Percentiles rank a stretch among this genome's conserved stretches.
These are phyloP conservation scores for Gnatocerus cornutus DNA, from an alignment of 2,888 invertebrate genomes.

Conservation along the genomic window DNA sequence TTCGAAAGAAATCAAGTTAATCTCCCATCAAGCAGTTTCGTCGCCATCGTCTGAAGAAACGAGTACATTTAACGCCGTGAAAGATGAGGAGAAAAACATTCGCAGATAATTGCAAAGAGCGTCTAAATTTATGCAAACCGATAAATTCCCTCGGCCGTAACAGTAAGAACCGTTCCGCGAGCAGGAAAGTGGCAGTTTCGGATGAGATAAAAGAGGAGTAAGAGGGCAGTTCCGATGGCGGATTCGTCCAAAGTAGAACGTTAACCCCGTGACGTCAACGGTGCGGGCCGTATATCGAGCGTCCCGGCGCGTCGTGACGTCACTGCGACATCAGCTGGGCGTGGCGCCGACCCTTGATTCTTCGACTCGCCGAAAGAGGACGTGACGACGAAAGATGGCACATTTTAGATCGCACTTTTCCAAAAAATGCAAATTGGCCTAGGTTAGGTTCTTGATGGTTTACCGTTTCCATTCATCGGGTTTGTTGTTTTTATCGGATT, in stretches of 20 bases:
- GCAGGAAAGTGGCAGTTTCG: constrained; percentile 22
- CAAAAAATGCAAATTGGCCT: constrained; percentile 12
- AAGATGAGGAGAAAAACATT: constrained; percentile 16
- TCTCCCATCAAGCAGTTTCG: not conserved
- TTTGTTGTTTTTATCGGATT: constrained; percentile 17
- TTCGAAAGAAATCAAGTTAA: not conserved
- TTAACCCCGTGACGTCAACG: constrained; percentile 67
- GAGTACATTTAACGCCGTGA: constrained; percentile 3
- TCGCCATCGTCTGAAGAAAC: not conserved
- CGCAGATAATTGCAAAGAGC: constrained; percentile 19
- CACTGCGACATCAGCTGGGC: constrained; percentile 70
- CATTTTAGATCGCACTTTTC: constrained; percentile 5
- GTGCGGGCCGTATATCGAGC: constrained; percentile 65
- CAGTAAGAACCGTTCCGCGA: constrained; percentile 19
- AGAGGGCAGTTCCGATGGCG: constrained; percentile 45
- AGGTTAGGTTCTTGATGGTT: constrained; percentile 22
- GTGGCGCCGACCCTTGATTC: constrained; percentile 63
- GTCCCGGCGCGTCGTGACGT: constrained; percentile 68
- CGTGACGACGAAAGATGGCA: constrained; percentile 16
- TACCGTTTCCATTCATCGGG: constrained; percentile 24
- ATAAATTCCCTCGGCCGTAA: constrained; percentile 26
- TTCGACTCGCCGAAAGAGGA: constrained; percentile 43
- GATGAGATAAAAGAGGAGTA: constrained; percentile 30
- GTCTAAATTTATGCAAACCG: constrained; percentile 34
- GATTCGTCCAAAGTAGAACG: constrained; percentile 57